These are phyloP conservation scores for Paramormyrops kingsleyae DNA, from an alignment of 2,113 vertebrate species.

Conservation along the genomic window DNA sequence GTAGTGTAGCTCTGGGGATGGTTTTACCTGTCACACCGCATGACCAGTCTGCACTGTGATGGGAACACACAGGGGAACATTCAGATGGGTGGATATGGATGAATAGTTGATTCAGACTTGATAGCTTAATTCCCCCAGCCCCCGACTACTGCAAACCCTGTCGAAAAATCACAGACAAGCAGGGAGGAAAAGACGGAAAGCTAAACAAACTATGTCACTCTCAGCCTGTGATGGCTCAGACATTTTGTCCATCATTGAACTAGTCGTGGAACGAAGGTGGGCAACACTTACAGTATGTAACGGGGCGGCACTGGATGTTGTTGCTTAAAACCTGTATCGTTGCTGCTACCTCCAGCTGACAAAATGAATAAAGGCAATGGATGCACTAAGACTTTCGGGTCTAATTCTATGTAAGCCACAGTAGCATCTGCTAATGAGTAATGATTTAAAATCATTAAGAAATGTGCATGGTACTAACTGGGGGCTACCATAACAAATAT, in stretches of 20 bases:
- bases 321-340: not conserved
- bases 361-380: not conserved
- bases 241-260: not conserved
- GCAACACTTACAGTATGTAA: not conserved
- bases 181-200: not conserved
- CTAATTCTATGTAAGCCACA: not conserved
- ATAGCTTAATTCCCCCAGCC: conserved; percentile 25
- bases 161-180: conserved; percentile 5
- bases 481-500: not conserved
- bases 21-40: conserved; percentile 71
- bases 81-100: conserved; percentile 48
- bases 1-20: conserved; percentile 68
- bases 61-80: conserved; percentile 61
- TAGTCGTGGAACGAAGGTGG: not conserved
- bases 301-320: not conserved
- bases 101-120: conserved; percentile 28
- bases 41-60: conserved; percentile 67
- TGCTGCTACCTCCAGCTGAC: not conserved
- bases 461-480: not conserved
- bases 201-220: conserved; percentile 19
- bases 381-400: not conserved
- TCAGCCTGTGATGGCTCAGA: not conserved
- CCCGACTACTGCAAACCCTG: not conserved
- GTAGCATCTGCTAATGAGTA: not conserved
- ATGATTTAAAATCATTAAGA: not conserved